A percentile compares a stretch with the other conserved stretches of the same genome.
phyloP scores from a whole-genome alignment of 2,888 invertebrate genomes.

The Endotricha flammealis region DNA sequence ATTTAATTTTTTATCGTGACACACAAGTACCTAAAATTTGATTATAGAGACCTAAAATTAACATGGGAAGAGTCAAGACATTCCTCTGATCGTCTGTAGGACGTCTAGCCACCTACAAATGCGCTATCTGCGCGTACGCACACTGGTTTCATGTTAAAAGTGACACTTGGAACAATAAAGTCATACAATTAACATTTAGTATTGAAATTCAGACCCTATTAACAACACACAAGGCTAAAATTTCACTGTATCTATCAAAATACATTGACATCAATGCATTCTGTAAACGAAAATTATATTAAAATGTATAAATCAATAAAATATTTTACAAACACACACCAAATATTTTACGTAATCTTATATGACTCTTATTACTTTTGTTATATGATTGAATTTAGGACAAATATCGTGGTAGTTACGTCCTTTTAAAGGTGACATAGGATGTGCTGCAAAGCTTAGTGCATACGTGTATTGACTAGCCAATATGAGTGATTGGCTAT shows the following conservation, averaged over 20 bases:
- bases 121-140: constrained; percentile 48
- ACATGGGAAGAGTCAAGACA: too few species aligned
- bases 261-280: background rate
- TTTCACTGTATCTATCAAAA: background rate
- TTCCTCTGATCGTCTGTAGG: constrained; percentile 42
- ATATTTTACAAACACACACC: background rate
- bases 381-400: background rate
- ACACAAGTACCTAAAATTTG: too few species aligned
- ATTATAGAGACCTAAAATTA: too few species aligned
- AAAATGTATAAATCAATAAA: background rate
- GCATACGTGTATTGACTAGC: constrained; percentile 48
- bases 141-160: constrained; percentile 37
- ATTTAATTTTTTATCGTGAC: too few species aligned
- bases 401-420: constrained; percentile 7
- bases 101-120: constrained; percentile 52
- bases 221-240: background rate
- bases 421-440: constrained; percentile 15
- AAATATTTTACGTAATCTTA: too few species aligned
- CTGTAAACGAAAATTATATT: background rate
- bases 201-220: constrained; percentile 17
- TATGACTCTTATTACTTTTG: too few species aligned
- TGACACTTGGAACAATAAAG: constrained; percentile 10
- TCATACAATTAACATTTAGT: constrained; percentile 12
- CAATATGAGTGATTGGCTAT: constrained; percentile 47
- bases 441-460: constrained; percentile 38